These are phyloP conservation scores for Melinaea menophilus DNA, from an alignment of 2,888 invertebrate genomes.

Conservation along the genomic window DNA sequence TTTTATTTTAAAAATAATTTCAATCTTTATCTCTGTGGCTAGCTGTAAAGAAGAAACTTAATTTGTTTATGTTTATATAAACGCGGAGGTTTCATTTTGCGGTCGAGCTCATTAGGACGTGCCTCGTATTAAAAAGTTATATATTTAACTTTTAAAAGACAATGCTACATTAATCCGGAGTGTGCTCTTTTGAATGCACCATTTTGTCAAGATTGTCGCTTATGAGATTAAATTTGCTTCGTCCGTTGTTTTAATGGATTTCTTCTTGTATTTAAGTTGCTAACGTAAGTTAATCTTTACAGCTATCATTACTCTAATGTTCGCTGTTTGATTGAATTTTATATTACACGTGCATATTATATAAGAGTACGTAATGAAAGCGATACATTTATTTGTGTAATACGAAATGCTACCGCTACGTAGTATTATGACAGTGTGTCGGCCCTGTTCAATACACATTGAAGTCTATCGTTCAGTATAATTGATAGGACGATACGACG, in stretches of 20 bases:
- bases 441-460: conserved; percentile 29
- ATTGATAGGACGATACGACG: conserved; percentile 41
- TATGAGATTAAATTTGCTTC: conserved; percentile 74
- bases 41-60: too few species aligned
- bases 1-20: conserved; percentile 52
- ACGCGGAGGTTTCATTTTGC: too few species aligned
- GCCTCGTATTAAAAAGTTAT: neutral
- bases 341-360: neutral
- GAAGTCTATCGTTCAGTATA: conserved; percentile 42
- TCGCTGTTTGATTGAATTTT: neutral
- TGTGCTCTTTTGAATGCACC: conserved; percentile 49
- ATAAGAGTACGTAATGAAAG: neutral
- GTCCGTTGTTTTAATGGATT: conserved; percentile 56
- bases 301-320: neutral
- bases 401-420: conserved; percentile 8
- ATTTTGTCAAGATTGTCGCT: conserved; percentile 59
- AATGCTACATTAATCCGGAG: conserved; percentile 13
- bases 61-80: too few species aligned
- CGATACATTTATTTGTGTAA: neutral
- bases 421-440: conserved; percentile 29
- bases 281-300: neutral
- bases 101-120: neutral
- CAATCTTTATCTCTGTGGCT: neutral
- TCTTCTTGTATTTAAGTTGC: conserved; percentile 37
- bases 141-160: conserved; percentile 3